Evolutionary conservation across 23 tunicate species (phyloP), one percentile per base, ranked within the genome.

Genomic region (Aplidium turbinatum): DNA sequence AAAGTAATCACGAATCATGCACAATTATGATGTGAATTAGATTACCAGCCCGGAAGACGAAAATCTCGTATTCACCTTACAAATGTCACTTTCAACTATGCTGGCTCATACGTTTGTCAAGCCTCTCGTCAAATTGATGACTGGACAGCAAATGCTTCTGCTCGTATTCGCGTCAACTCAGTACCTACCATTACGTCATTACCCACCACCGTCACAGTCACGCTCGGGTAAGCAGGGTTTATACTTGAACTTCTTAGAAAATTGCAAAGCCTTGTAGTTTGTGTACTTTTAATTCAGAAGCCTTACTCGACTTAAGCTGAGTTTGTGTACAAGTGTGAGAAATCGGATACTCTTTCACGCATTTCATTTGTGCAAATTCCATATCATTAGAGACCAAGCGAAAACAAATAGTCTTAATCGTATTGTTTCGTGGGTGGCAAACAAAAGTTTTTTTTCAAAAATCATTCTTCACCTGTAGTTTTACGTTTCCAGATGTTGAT

Each of bases 201-300:
- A 50, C 91, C 91, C 23, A 33, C 35, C 18, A 84, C 85, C 4
- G 84, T 91, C 31, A 66, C 81, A n/a, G 91, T 75, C 58, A 91
- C 70, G 53, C 77, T 72, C n/a, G 97, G 97, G 97, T 91, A 29
- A 79, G 86, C 40, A 19, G 0, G 6, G 48, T 9, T 64, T 62
- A 29, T 62, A 4, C 18, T 62, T 6, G 5, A 7, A 62, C 69
- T 54, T 5, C 19, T 5, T 54, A 6, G 22, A 54, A 20, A 54
- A 54, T 11, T n/a, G 5, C 61, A n/a, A 20, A 20, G 5, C 23
- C 6, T n/a, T 54, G 23, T 5, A 5, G 20, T 54, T 6, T 54
- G 23, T 54, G 61, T 60, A 6, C 31, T 4, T 53, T 53, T 53
- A n/a, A n/a, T n/a, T n/a, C n/a, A n/a, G n/a, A n/a, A n/a, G n/a